Evolutionary conservation across 2,113 vertebrate genomes (phyloP).

Genomic region (Labrus mixtus): DNA sequence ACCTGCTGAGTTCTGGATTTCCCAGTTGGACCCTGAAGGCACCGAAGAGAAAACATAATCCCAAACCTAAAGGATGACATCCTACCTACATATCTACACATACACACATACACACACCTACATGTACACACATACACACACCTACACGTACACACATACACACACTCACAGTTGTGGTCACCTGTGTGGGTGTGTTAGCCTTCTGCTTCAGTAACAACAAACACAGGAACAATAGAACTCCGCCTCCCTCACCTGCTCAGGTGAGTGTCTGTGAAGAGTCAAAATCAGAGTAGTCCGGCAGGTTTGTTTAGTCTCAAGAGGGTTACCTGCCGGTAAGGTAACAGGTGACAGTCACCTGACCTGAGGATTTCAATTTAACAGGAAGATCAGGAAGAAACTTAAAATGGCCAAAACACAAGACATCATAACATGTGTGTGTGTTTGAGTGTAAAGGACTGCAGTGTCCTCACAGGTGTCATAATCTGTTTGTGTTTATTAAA

Average conservation of each 20-base stretch:
- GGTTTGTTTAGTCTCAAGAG: slow-evolving; percentile 25
- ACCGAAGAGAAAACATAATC: slow-evolving; percentile 1
- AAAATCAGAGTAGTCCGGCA: slow-evolving; percentile 25
- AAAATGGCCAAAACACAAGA: neutral
- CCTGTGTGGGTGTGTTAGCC: slow-evolving; percentile 26
- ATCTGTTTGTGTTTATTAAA: too few species aligned
- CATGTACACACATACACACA: neutral
- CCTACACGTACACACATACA: slow-evolving; percentile 3
- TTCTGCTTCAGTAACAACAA: slow-evolving; percentile 35
- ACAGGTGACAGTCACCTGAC: slow-evolving; percentile 7
- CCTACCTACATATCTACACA: slow-evolving; percentile 1
- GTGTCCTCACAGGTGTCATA: too few species aligned
- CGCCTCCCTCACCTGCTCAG: slow-evolving; percentile 42
- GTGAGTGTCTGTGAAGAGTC: slow-evolving; percentile 9
- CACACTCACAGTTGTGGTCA: slow-evolving; percentile 13
- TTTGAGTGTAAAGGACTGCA: too few species aligned
- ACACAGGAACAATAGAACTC: slow-evolving; percentile 44
- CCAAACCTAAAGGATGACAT: neutral
- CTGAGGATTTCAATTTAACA: neutral
- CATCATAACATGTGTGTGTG: neutral
- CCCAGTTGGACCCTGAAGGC: slow-evolving; percentile 10
- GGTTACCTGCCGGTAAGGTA: neutral
- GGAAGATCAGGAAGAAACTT: neutral
- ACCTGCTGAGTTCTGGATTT: slow-evolving; percentile 2
- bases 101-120: neutral